phyloP scores from a whole-genome alignment of 2,113 vertebrate genomes.

The Xyliphius kryptos region DNA sequence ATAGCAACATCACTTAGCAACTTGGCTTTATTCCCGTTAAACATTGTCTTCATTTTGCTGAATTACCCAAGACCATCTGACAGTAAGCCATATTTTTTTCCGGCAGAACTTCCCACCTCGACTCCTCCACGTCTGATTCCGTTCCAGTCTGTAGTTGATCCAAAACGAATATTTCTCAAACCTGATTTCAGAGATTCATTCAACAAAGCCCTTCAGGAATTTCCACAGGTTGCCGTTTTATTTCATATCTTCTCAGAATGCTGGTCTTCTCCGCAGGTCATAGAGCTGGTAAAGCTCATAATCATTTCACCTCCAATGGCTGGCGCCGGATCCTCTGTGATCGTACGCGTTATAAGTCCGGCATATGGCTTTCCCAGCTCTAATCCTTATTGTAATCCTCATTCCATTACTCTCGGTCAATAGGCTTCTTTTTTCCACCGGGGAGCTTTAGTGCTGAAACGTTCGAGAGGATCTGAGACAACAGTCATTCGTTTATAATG shows the following conservation, averaged over 20 bases:
- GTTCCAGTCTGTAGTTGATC: conserved; percentile 3
- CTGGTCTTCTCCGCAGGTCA: conserved; percentile 16
- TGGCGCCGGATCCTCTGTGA: conserved; percentile 8
- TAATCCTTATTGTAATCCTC: no score
- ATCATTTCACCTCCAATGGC: conserved; percentile 21
- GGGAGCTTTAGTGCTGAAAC: neutral
- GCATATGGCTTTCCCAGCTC: neutral
- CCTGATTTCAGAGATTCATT: neutral
- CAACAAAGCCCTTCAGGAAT: conserved; percentile 13
- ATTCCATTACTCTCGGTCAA: neutral
- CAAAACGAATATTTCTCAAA: neutral
- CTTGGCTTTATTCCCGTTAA: neutral
- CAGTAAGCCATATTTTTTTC: conserved; percentile 5
- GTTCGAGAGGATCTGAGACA: neutral
- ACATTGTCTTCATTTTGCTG: neutral
- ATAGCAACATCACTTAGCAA: conserved; percentile 2
- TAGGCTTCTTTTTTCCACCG: neutral
- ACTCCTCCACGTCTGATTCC: conserved; percentile 2
- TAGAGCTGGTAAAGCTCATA: conserved; percentile 16
- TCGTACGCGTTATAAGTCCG: conserved; percentile 5
- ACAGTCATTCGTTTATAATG: neutral
- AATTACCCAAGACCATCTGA: neutral
- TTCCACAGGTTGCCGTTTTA: conserved; percentile 8
- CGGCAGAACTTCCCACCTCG: neutral
- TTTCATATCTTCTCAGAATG: conserved; percentile 18